Percentiles rank a stretch among this genome's conserved stretches.
Conservation (phyloP, 2,797 vertebrate genomes). For the Tinamus major region DNA sequence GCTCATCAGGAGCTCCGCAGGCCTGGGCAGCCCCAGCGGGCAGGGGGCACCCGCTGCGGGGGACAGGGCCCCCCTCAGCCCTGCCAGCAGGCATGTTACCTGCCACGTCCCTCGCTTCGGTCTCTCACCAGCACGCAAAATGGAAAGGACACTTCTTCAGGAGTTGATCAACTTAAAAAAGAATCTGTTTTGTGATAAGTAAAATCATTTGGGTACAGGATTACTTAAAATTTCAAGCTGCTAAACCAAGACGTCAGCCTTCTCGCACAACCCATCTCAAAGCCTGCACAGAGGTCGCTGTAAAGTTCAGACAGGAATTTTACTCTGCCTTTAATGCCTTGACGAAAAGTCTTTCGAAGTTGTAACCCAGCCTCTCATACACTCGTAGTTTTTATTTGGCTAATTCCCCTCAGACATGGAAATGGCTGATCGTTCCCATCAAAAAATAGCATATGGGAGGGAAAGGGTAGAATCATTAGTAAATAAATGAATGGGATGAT, state of each 20-base stretch:
- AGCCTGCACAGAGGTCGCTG: neutral
- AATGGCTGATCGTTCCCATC: slow-evolving; percentile 63
- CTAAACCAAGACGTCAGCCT: neutral
- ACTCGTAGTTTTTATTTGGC: neutral
- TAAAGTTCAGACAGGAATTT: neutral
- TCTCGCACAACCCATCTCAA: neutral
- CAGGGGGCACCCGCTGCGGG: accelerated
- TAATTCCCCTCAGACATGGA: slow-evolving; percentile 49
- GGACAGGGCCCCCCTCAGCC: accelerated
- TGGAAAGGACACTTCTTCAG: accelerated
- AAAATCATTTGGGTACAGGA: neutral
- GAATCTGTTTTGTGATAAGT: neutral
- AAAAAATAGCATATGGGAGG: slow-evolving; percentile 22
- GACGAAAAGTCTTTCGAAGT: slow-evolving; percentile 22
- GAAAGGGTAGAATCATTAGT: slow-evolving; percentile 55
- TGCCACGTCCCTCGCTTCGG: accelerated
- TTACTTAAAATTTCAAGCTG: neutral
- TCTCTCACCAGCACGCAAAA: neutral
- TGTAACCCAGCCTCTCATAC: neutral
- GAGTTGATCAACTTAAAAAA: neutral
- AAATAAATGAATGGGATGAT: slow-evolving; percentile 76
- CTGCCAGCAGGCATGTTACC: accelerated
- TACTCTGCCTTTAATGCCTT: neutral
- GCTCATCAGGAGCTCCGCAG: accelerated
- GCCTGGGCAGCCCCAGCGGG: accelerated